Conservation (phyloP, 2,113 vertebrate species). For the Labrus mixtus region DNA sequence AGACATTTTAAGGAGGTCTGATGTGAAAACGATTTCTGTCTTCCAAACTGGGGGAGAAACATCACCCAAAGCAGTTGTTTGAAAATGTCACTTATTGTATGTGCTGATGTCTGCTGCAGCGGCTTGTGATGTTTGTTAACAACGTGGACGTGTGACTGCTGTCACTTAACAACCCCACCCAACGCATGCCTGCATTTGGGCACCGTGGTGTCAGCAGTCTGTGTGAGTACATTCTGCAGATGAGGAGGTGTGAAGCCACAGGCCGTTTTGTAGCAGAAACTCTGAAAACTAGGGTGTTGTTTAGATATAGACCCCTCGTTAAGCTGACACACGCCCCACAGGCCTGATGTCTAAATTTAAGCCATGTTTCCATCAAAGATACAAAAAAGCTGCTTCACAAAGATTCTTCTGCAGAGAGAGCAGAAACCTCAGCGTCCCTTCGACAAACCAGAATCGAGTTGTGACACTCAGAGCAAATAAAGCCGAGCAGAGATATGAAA, state of each 20-base stretch:
- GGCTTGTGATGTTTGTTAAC: slow-evolving; percentile 15
- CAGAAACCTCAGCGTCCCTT: background rate
- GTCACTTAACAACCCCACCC: slow-evolving; percentile 67
- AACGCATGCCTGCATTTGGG: slow-evolving; percentile 22
- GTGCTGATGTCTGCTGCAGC: slow-evolving; percentile 4
- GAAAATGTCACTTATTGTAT: background rate
- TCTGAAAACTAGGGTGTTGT: slow-evolving; percentile 32
- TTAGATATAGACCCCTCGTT: background rate
- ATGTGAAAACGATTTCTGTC: no score
- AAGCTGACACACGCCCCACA: slow-evolving; percentile 3
- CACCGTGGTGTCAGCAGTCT: slow-evolving; percentile 1
- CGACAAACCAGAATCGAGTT: background rate
- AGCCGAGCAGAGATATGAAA: background rate
- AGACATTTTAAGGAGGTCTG: no score
- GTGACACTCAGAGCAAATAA: background rate
- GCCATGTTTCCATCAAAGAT: slow-evolving; percentile 16
- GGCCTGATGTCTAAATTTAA: slow-evolving; percentile 38
- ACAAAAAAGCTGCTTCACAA: background rate
- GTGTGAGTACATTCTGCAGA: slow-evolving; percentile 9
- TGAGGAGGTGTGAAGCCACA: slow-evolving; percentile 76
- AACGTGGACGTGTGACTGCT: slow-evolving; percentile 55
- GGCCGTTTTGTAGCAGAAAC: slow-evolving; percentile 23
- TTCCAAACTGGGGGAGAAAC: no score
- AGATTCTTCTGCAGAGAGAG: background rate
- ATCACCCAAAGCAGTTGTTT: no score